Evolutionary conservation across 2,888 invertebrate species (phyloP).

Genomic region (Xanthorhoe spadicearia): DNA sequence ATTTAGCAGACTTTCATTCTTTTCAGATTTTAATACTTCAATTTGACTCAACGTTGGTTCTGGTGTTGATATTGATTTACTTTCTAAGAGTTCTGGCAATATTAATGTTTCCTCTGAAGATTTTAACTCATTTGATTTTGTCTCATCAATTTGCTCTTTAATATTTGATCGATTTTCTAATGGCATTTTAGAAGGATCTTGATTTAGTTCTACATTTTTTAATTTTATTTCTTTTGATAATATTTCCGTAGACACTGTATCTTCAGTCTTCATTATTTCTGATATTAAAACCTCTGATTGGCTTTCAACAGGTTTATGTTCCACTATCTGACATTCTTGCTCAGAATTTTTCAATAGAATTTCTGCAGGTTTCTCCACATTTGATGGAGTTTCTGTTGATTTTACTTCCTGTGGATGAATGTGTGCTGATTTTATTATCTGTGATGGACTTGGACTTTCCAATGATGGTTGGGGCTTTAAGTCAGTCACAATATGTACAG

Average conservation of each 20-base stretch:
- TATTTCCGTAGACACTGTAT: not conserved
- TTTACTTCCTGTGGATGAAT: not conserved
- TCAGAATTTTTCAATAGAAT: not conserved
- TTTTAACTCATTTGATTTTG: not conserved
- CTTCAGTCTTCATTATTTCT: not conserved
- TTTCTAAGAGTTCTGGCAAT: not conserved
- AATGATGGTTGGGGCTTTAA: not conserved
- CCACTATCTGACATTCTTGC: not conserved
- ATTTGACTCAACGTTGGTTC: slow-evolving; percentile 1
- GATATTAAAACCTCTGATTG: not conserved
- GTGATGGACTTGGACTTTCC: not conserved
- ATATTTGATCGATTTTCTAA: not conserved
- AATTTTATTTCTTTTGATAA: slow-evolving; percentile 3
- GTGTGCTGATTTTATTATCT: not conserved
- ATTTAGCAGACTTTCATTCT: not conserved
- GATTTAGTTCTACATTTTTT: not conserved
- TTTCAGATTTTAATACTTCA: slow-evolving; percentile 5
- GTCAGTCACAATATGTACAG: not conserved
- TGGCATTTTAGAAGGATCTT: not conserved
- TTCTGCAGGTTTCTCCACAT: not conserved
- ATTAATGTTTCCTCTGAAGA: not conserved
- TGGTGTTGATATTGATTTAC: not conserved
- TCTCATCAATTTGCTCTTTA: not conserved
- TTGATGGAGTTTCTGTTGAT: slow-evolving; percentile 1
- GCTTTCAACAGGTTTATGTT: not conserved